A percentile compares a stretch with the other conserved stretches of the same genome.
Conservation (phyloP, 2,797 vertebrate species). For the Squalus acanthias region DNA sequence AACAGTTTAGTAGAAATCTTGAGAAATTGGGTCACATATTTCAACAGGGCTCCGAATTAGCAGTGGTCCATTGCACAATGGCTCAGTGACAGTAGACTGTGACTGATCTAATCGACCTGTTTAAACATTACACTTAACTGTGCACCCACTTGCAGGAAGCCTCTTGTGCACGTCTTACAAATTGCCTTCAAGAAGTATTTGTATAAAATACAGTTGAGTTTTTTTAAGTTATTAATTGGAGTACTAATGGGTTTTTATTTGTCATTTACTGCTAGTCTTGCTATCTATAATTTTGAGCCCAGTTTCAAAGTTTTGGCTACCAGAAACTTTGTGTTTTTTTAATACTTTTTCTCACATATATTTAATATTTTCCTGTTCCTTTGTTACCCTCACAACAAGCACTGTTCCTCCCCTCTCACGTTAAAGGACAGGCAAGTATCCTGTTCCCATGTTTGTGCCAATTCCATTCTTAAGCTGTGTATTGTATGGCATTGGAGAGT, state of each 20-base stretch:
- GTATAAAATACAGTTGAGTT: slow-evolving; percentile 6
- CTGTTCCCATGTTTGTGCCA: not conserved
- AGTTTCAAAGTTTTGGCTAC: not conserved
- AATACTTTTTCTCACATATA: too few relatives aligned
- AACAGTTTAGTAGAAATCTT: not conserved
- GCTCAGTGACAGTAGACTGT: not conserved
- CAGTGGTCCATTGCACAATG: not conserved
- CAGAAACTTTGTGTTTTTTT: not conserved
- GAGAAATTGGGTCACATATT: not conserved
- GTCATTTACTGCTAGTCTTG: not conserved
- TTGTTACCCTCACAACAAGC: not conserved
- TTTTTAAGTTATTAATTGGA: not conserved
- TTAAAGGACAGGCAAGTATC: too few relatives aligned
- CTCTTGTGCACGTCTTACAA: not conserved
- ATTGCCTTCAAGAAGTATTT: not conserved
- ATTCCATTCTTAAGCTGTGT: not conserved
- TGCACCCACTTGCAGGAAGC: not conserved
- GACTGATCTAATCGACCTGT: not conserved
- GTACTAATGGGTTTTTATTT: not conserved
- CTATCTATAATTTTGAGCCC: not conserved
- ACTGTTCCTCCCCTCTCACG: too few relatives aligned
- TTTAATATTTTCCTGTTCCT: not conserved
- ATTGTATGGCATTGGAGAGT: not conserved
- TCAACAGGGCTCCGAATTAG: not conserved
- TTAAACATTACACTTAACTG: not conserved